These are phyloP conservation scores for Priocnemis perturbator DNA, from an alignment of 2,888 invertebrate species.

Conservation along the genomic window DNA sequence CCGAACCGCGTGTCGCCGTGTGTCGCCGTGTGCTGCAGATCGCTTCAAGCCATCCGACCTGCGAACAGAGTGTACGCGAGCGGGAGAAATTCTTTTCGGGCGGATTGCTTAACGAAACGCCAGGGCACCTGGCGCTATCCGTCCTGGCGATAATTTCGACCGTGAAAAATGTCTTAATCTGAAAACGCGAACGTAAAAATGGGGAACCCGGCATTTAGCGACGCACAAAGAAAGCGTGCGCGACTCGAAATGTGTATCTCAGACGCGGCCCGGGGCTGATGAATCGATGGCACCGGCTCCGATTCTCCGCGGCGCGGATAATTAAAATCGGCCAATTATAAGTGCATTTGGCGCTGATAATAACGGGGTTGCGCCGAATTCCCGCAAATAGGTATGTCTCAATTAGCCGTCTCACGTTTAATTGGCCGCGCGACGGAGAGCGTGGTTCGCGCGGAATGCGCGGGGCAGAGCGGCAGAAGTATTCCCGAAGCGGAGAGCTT, in stretches of 20 bases:
- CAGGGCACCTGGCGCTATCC: too few relatives aligned
- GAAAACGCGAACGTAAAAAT: background rate
- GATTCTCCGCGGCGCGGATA: conserved; percentile 36
- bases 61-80: too few relatives aligned
- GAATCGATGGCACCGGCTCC: conserved; percentile 40
- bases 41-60: too few relatives aligned
- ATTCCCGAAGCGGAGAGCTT: conserved; percentile 12
- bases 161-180: background rate
- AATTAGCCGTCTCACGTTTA: conserved; percentile 67
- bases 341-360: conserved; percentile 57
- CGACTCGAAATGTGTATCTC: conserved; percentile 1
- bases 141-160: too few relatives aligned
- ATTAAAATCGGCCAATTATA: conserved; percentile 63
- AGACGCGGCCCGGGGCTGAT: conserved; percentile 45
- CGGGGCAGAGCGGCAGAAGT: background rate
- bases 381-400: conserved; percentile 70
- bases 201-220: conserved; percentile 16
- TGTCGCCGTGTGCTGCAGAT: too few relatives aligned
- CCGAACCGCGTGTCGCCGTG: too few relatives aligned
- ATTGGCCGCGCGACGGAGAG: conserved; percentile 53
- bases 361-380: conserved; percentile 56
- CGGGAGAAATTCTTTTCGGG: too few relatives aligned
- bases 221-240: conserved; percentile 15
- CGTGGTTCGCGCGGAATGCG: conserved; percentile 64
- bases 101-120: too few relatives aligned